Conservation (phyloP, 2,888 invertebrate species). For the Neoascia interrupta region DNA sequence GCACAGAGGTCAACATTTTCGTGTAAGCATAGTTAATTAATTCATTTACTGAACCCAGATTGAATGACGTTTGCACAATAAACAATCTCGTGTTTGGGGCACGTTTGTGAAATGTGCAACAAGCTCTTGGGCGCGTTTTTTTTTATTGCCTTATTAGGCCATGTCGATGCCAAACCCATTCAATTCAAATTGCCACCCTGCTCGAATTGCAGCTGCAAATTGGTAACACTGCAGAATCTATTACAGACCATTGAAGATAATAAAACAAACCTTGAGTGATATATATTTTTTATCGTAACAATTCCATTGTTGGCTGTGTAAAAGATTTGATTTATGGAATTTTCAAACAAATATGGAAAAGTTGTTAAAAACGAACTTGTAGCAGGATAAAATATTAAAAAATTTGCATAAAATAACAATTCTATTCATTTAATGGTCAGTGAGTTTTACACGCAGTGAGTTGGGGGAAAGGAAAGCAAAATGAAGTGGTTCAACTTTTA, state of each 20-base stretch:
- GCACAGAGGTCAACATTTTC: slow-evolving; percentile 9
- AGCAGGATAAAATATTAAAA: background rate
- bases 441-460: too few relatives aligned
- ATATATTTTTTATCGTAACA: background rate
- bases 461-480: too few relatives aligned
- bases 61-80: slow-evolving; percentile 4
- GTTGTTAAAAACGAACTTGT: background rate
- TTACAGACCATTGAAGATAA: too few relatives aligned
- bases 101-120: slow-evolving; percentile 18
- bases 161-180: slow-evolving; percentile 19
- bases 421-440: too few relatives aligned
- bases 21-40: slow-evolving; percentile 17
- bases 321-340: background rate
- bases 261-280: slow-evolving; percentile 29
- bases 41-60: slow-evolving; percentile 19
- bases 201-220: slow-evolving; percentile 26
- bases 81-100: slow-evolving; percentile 2
- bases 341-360: background rate
- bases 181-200: slow-evolving; percentile 11
- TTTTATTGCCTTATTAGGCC: background rate
- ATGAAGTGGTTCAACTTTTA: too few relatives aligned
- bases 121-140: slow-evolving; percentile 1
- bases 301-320: slow-evolving; percentile 15
- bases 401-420: slow-evolving; percentile 30
- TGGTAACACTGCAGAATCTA: slow-evolving; percentile 4